phyloP scores from a whole-genome alignment of 2,888 invertebrate genomes.

The Diploptera punctata region DNA sequence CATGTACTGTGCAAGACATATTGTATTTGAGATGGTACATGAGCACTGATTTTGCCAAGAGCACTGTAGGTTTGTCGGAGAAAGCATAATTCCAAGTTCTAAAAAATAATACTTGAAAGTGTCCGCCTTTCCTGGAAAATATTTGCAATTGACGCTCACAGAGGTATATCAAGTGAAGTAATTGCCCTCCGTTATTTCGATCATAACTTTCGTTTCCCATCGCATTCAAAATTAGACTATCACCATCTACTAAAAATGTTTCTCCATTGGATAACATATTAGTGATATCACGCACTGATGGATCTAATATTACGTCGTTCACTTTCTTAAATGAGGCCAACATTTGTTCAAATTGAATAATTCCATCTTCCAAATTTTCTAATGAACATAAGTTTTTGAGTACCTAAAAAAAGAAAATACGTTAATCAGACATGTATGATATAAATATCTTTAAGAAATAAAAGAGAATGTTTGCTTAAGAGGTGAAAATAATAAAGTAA shows the following conservation, averaged over 20 bases:
- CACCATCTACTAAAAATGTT: constrained; percentile 23
- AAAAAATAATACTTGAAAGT: constrained; percentile 18
- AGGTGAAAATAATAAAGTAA: too few species aligned
- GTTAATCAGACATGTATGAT: too few species aligned
- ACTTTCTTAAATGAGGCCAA: neutral
- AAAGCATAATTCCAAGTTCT: neutral
- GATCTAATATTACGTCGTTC: neutral
- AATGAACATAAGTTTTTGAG: too few species aligned
- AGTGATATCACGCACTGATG: constrained; percentile 4
- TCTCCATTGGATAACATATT: constrained; percentile 22
- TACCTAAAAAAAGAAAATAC: too few species aligned
- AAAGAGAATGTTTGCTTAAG: too few species aligned
- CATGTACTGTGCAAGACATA: constrained; percentile 1
- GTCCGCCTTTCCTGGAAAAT: constrained; percentile 1
- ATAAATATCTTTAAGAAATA: too few species aligned
- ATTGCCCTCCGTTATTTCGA: neutral
- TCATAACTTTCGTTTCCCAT: constrained; percentile 16
- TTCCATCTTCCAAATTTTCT: too few species aligned
- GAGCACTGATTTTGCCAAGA: constrained; percentile 14
- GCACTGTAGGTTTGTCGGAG: neutral
- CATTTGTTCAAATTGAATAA: neutral
- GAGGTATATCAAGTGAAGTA: constrained; percentile 20
- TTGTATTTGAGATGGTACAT: constrained; percentile 14
- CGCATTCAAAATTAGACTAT: constrained; percentile 8
- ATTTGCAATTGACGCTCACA: constrained; percentile 21